Conservation (phyloP, 2,797 vertebrate genomes). For the Gymnoscopelus braueri region DNA sequence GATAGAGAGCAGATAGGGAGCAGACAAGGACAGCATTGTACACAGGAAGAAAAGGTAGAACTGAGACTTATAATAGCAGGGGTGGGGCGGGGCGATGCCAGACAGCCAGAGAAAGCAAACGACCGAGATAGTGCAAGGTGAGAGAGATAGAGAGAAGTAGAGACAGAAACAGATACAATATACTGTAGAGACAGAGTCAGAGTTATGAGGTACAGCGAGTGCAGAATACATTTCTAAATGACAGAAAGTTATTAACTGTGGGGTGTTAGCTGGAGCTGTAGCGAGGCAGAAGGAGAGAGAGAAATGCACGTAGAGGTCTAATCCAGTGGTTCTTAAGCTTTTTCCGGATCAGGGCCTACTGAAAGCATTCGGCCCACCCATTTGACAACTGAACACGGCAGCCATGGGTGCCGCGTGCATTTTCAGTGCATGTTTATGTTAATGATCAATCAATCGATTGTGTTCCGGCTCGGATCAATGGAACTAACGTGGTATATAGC, state of each 20-base stretch:
- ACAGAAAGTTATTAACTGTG: conserved; percentile 36
- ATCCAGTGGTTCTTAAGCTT: no score
- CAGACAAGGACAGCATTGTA: conserved; percentile 39
- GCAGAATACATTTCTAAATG: neutral
- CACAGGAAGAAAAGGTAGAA: conserved; percentile 19
- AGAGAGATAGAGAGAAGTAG: conserved; percentile 23
- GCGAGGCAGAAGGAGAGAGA: conserved; percentile 29
- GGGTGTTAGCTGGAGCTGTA: conserved; percentile 28
- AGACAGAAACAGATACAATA: conserved; percentile 1
- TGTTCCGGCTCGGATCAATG: no score
- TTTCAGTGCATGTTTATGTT: no score
- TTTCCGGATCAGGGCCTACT: no score
- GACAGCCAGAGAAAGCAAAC: conserved; percentile 11
- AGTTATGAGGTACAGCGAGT: conserved; percentile 26
- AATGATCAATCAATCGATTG: no score
- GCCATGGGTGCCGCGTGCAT: no score
- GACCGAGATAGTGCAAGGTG: conserved; percentile 13
- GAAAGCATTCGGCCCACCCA: no score
- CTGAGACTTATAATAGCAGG: neutral
- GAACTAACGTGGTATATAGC: no score
- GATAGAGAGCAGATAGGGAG: neutral
- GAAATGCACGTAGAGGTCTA: conserved; percentile 1
- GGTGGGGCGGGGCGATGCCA: conserved; percentile 4
- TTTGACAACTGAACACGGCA: no score
- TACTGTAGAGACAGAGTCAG: conserved; percentile 31